These are phyloP conservation scores for Alcedo quadribrachys DNA, from an alignment of 2,797 vertebrate species.

Conservation along the genomic window DNA sequence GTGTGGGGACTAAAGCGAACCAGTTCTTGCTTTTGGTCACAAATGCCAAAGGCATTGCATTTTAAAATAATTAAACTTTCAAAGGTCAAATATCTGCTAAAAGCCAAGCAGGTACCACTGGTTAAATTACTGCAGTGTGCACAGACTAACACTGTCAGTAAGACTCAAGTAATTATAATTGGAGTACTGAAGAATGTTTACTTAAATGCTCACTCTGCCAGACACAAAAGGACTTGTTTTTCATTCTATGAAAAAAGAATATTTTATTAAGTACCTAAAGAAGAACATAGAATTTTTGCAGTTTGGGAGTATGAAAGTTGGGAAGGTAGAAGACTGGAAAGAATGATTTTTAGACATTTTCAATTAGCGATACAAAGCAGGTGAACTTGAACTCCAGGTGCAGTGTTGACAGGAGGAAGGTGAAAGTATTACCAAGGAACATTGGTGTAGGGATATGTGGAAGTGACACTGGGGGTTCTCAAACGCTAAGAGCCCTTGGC, in stretches of 20 bases:
- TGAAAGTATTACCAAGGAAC: not conserved
- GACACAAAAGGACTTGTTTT: not conserved
- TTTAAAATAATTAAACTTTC: not conserved
- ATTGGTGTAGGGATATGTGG: not conserved
- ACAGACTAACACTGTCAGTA: constrained; percentile 6
- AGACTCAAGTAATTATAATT: constrained; percentile 15
- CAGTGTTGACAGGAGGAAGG: not conserved
- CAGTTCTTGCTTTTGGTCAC: not conserved
- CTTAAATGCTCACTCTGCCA: not conserved
- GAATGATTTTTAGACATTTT: not conserved
- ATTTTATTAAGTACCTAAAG: not conserved
- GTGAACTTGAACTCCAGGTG: not conserved
- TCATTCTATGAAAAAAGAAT: not conserved
- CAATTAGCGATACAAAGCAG: not conserved
- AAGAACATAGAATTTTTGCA: not conserved
- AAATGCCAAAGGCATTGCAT: not conserved
- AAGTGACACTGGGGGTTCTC: not conserved
- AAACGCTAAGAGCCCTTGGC: not conserved
- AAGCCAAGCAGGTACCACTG: not conserved
- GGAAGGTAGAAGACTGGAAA: not conserved
- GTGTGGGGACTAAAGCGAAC: not conserved
- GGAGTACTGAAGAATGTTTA: not conserved
- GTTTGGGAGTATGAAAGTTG: not conserved
- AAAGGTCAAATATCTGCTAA: constrained; percentile 40
- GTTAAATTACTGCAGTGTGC: constrained; percentile 27